Conservation (phyloP, 2,797 vertebrate genomes). For the Sebastes steindachneri region DNA sequence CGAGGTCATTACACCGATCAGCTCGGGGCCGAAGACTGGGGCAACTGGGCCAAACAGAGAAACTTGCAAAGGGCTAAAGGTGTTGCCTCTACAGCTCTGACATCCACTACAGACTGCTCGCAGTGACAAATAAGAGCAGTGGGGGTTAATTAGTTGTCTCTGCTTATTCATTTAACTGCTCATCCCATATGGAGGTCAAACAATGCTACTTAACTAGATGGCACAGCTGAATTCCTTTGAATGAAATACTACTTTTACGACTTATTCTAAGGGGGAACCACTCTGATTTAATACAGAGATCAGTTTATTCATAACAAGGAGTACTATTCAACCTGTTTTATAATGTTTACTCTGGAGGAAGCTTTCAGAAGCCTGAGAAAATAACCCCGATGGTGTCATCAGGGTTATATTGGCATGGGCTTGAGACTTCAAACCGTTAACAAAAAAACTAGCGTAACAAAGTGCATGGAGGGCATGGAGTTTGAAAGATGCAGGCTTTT, state of each 20-base stretch:
- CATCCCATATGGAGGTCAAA: background rate
- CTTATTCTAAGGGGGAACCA: background rate
- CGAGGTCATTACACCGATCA: slow-evolving; percentile 37
- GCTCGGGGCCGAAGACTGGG: slow-evolving; percentile 8
- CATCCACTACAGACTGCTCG: background rate
- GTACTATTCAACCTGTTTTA: background rate
- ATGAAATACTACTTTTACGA: background rate
- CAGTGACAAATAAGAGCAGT: background rate
- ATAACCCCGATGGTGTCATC: background rate
- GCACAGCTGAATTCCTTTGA: background rate
- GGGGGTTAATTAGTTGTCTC: background rate
- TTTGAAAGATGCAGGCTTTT: background rate
- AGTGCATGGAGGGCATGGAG: background rate
- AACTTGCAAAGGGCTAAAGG: background rate
- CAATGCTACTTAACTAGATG: background rate
- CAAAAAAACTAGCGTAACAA: background rate
- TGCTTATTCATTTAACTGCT: slow-evolving; percentile 1
- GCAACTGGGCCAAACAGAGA: slow-evolving; percentile 1
- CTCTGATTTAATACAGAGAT: background rate
- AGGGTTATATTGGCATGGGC: background rate
- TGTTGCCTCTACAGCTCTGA: background rate
- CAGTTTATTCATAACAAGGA: background rate
- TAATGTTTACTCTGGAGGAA: background rate
- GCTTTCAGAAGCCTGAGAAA: background rate
- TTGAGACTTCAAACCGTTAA: background rate